Conservation (phyloP, 2,888 invertebrate species). For the Argyresthia albistria region DNA sequence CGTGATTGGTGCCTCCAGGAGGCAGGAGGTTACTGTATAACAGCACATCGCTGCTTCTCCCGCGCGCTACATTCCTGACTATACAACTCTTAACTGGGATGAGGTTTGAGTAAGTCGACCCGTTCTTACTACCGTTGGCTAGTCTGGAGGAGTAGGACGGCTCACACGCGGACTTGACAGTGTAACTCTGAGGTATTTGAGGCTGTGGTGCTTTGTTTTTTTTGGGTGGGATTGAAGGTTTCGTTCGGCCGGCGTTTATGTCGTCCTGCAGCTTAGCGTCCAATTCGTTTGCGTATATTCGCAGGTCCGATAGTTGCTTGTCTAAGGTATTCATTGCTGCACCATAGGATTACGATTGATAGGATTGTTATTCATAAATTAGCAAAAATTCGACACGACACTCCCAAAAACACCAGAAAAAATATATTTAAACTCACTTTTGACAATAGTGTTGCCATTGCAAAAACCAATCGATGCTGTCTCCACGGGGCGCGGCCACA, state of each 20-base stretch:
- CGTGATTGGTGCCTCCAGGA: slow-evolving; percentile 63
- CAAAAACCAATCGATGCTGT: no score
- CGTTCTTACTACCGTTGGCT: slow-evolving; percentile 60
- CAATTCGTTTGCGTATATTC: slow-evolving; percentile 63
- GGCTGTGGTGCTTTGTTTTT: slow-evolving; percentile 59
- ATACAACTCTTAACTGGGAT: slow-evolving; percentile 68
- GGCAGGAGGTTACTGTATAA: slow-evolving; percentile 61
- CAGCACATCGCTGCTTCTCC: slow-evolving; percentile 55
- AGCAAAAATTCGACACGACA: no score
- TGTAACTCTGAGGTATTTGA: slow-evolving; percentile 84
- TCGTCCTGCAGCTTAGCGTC: slow-evolving; percentile 65
- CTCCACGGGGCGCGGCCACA: no score
- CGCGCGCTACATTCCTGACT: slow-evolving; percentile 49
- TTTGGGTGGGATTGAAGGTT: slow-evolving; percentile 63
- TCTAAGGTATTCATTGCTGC: slow-evolving; percentile 53
- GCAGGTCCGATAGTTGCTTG: slow-evolving; percentile 56
- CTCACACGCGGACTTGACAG: slow-evolving; percentile 79
- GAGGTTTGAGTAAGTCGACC: slow-evolving; percentile 63
- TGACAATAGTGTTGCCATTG: no score
- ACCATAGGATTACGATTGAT: no score
- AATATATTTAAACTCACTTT: no score
- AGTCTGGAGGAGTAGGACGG: slow-evolving; percentile 85
- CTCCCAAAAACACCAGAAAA: no score
- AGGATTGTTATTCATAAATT: no score
- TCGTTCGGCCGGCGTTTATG: slow-evolving; percentile 57